Percentiles rank a stretch among this genome's conserved stretches.
phyloP scores from a whole-genome alignment of 2,797 vertebrate genomes.

The Peromyscus nudipes region DNA sequence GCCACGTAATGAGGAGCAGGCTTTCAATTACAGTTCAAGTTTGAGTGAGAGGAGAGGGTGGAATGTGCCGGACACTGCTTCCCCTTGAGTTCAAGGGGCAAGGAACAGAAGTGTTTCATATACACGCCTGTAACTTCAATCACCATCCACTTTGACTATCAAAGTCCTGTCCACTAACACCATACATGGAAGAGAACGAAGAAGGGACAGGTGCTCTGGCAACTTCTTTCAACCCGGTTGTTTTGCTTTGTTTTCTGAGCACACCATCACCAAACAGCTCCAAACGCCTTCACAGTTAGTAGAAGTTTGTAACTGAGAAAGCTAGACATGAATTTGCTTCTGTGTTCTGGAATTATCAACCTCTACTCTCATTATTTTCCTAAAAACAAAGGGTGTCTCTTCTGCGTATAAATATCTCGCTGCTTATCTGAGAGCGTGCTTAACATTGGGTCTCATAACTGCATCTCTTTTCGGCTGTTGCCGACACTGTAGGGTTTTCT shows the following conservation, averaged over 20 bases:
- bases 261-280: not conserved
- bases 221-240: not conserved
- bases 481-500: constrained; percentile 42
- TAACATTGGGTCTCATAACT: not conserved
- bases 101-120: constrained; percentile 70
- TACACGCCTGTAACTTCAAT: constrained; percentile 28
- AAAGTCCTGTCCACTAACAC: not conserved
- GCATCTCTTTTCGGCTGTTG: not conserved
- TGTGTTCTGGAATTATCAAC: not conserved
- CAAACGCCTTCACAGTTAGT: not conserved
- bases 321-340: constrained; percentile 52
- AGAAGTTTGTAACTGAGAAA: constrained; percentile 80
- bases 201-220: not conserved
- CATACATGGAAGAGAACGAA: not conserved
- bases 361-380: constrained; percentile 68
- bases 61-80: constrained; percentile 1
- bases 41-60: constrained; percentile 15
- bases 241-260: constrained; percentile 27
- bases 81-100: constrained; percentile 64
- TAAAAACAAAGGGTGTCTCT: constrained; percentile 70
- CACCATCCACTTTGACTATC: constrained; percentile 28
- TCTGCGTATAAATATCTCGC: not conserved
- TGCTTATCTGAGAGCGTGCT: constrained; percentile 72
- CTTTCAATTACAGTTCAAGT: constrained; percentile 57
- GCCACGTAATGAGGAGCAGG: constrained; percentile 39